Base-by-base conservation (phyloP, 2,113 vertebrate genomes). In the Alectura lathami region DNA sequence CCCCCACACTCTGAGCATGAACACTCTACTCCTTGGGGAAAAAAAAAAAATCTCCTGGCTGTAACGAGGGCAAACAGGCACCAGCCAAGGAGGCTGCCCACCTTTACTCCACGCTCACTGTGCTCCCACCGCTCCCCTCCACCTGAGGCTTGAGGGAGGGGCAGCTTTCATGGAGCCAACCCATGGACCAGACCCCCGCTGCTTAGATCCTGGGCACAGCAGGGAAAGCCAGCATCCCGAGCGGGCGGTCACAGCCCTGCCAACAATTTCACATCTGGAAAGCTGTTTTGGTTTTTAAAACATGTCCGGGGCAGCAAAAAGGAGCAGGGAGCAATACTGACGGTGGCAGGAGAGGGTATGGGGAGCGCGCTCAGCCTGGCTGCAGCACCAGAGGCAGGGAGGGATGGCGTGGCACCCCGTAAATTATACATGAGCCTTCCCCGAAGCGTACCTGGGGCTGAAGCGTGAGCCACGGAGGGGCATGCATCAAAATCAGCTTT, bases 91-190 rank as follows among this genome's bases (percentile, higher is more conserved):
- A 63, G 75, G 60, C 32, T 75, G 76, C 64, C 21, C 77, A 17
- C 17, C 34, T 2, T 32, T 83, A 34, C 36, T 1, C 45, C 4
- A 1, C 40, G 2, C 23, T 32, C 27, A 13, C 0, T 11, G 47
- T 8, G 50, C 73, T 77, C 68, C 48, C 32, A 0, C n/a, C 17
- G 38, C 9, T 29, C 54, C 43, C 42, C 6, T 8, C 27, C 1
- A 6, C 32, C 21, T 2, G 43, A 36, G 74, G 69, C 85, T 45
- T 11, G 0, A 36, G 50, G 22, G 20, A 27, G 30, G 79, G 32
- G n/a, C 3, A 8, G 13, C 11, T 26, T 17, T 18, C 38, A 7
- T 7, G 18, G 2, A 62, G 62, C 29, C 80, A 32, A 54, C 6
- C 2, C 8, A 2, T 20, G 7, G 15, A 67, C 34, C 16, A 53